These are phyloP conservation scores for Dolomedes plantarius DNA, from an alignment of 2,888 invertebrate species.

Conservation along the genomic window DNA sequence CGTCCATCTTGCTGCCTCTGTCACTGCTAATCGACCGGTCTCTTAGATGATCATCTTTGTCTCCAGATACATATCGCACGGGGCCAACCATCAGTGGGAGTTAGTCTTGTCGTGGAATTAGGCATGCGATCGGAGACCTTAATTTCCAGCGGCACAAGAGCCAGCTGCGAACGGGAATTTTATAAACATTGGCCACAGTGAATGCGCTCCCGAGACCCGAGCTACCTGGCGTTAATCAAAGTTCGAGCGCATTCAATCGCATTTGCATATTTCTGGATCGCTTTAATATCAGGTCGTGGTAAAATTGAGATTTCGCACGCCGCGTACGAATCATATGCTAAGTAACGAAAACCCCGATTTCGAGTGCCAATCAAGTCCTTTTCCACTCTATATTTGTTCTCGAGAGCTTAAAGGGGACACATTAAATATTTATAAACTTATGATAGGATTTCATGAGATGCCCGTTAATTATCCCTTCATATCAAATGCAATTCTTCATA, in stretches of 20 bases:
- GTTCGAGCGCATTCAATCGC: conserved; percentile 42
- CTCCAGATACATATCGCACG: conserved; percentile 46
- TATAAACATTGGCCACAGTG: conserved; percentile 64
- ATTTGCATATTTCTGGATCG: conserved; percentile 56
- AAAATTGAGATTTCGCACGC: conserved; percentile 43
- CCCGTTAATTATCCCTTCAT: not conserved
- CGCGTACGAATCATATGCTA: conserved; percentile 8
- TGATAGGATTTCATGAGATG: conserved; percentile 3
- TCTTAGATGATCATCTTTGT: conserved; percentile 68
- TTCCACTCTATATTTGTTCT: not conserved
- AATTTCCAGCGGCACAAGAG: conserved; percentile 37
- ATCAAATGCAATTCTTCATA: not conserved
- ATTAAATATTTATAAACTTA: conserved; percentile 16
- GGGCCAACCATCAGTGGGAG: conserved; percentile 28
- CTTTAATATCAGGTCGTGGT: conserved; percentile 55
- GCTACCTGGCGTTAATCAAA: conserved; percentile 57
- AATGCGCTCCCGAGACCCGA: conserved; percentile 23
- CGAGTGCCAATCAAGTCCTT: not conserved
- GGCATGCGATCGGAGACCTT: conserved; percentile 50
- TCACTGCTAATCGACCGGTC: conserved; percentile 62
- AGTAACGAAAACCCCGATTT: conserved; percentile 6
- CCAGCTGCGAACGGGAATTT: conserved; percentile 47
- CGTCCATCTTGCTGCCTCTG: conserved; percentile 62
- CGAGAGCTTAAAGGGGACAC: not conserved
- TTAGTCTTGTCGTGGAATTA: conserved; percentile 51